Evolutionary conservation across 2,888 invertebrate species (phyloP), one percentile per base, ranked within the genome.

Genomic region (Drosophila nr. medialis): DNA sequence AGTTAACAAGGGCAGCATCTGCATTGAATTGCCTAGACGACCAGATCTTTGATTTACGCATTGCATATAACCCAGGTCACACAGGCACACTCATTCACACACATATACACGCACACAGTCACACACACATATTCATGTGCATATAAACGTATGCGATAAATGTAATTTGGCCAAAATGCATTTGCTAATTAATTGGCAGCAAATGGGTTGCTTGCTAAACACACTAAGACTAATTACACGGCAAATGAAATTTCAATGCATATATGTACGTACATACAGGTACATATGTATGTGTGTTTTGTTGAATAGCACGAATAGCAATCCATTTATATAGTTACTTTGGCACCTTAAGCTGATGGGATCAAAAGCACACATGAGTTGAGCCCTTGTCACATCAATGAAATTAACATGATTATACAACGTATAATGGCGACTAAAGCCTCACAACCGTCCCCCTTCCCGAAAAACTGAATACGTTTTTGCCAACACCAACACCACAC

Each of bases 131-230:
- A 42, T 32, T 10, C 6, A 13, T 42, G 13, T 13, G 21, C 21
- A 21, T 21, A 21, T 45, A 21, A 45, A 7, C 21, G 21, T 15
- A 15, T 15, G 1, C 21, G 13, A 15, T 45, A 45, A 45, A 24
- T 15, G 45, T 45, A 21, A 21, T 21, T 61, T 56, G 56, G 30
- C 40, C 60, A 48, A 55, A 68, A 72, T 59, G 75, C 72, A 72
- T 72, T 72, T 72, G 53, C 74, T 74, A 72, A 72, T 72, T 74
- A 60, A 67, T 50, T 66, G 74, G n/a, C 58, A 38, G 64, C 21
- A 40, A 49, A 40, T 30, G 59, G 21, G 11, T 38, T 59, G 50
- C 11, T 36, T 24, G 30, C 32, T 29, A 40, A 56, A 51, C 42
- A 45, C 32, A 38, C 21, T 24, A 38, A 61, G 60, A 67, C 74